Conservation (phyloP, 2,888 invertebrate genomes). For the Carcina quercana region DNA sequence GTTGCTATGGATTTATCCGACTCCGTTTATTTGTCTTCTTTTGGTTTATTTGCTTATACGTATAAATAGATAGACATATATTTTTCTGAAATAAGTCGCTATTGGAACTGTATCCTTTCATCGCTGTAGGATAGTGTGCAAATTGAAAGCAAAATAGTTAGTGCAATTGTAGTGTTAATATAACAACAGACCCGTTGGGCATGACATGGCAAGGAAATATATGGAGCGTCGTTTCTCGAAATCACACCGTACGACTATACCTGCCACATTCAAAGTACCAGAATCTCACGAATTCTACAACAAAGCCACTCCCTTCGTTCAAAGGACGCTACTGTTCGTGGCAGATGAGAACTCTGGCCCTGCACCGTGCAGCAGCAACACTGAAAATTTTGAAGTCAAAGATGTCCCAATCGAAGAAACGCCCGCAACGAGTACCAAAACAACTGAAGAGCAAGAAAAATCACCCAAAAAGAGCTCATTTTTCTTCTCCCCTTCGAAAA, state of each 20-base stretch:
- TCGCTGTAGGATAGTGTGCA: neutral
- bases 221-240: conserved; percentile 69
- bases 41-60: conserved; percentile 12
- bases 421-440: conserved; percentile 43
- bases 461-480: conserved; percentile 68
- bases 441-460: conserved; percentile 60
- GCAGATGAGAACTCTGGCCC: conserved; percentile 64
- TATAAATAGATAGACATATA: conserved; percentile 1
- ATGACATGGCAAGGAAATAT: conserved; percentile 71
- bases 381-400: conserved; percentile 30
- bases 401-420: conserved; percentile 35
- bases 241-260: conserved; percentile 62
- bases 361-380: conserved; percentile 34
- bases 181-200: conserved; percentile 21
- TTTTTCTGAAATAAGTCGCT: neutral
- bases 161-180: conserved; percentile 4
- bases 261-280: conserved; percentile 61
- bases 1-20: conserved; percentile 47
- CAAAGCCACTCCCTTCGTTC: conserved; percentile 69
- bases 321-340: conserved; percentile 62
- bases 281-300: conserved; percentile 67
- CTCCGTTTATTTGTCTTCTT: conserved; percentile 43
- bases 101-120: too few species aligned
- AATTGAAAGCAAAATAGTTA: conserved; percentile 3
- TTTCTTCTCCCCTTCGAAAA: conserved; percentile 70